Evolutionary conservation across 1,140 invertebrate species (phyloP).

Genomic region (Listronotus bonariensis): DNA sequence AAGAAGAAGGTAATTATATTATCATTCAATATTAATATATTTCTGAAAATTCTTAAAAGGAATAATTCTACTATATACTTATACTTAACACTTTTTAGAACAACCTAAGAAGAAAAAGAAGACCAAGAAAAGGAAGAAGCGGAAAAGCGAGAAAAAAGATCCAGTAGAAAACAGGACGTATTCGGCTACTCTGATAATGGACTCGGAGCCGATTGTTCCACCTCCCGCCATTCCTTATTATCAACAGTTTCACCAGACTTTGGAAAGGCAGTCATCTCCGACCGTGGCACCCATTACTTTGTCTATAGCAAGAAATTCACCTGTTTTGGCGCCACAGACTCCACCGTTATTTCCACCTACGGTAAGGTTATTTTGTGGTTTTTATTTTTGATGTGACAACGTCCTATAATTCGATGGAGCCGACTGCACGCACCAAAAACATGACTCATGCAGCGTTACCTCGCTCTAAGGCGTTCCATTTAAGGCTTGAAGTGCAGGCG

Average conservation of each 20-base stretch:
- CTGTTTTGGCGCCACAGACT: slow-evolving; percentile 49
- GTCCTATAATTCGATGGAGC: too few relatives aligned
- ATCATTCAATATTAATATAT: not conserved
- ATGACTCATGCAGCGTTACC: too few relatives aligned
- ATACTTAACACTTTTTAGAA: slow-evolving; percentile 23
- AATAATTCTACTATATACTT: not conserved
- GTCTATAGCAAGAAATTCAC: slow-evolving; percentile 58
- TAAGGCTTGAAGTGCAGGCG: too few relatives aligned
- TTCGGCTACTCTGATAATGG: slow-evolving; percentile 14
- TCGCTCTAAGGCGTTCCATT: too few relatives aligned
- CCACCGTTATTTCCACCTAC: slow-evolving; percentile 21
- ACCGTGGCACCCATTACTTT: slow-evolving; percentile 52
- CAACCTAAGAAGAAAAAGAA: slow-evolving; percentile 60
- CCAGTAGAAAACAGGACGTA: slow-evolving; percentile 18
- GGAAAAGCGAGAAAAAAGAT: slow-evolving; percentile 43
- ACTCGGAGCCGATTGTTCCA: slow-evolving; percentile 4
- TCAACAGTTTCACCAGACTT: slow-evolving; percentile 36
- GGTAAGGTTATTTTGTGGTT: not conserved
- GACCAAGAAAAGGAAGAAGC: slow-evolving; percentile 65
- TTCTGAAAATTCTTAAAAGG: not conserved
- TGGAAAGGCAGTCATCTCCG: slow-evolving; percentile 27
- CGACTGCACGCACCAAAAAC: too few relatives aligned
- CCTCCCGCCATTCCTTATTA: slow-evolving; percentile 32
- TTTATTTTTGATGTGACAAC: not conserved
- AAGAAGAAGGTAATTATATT: slow-evolving; percentile 23